phyloP scores from a whole-genome alignment of 2,113 vertebrate species.

The Mus musculus region GRCm39 chr4:100803001-100803500 shows the following conservation, averaged over 20 bases:
- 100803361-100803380: neutral
- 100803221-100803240: neutral
- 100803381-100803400: neutral
- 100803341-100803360: neutral
- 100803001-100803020: neutral
- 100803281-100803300: neutral
- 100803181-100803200: neutral
- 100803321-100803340: neutral
- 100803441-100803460: neutral
- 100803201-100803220: neutral
- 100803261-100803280: neutral
- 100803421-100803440: neutral
- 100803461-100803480: neutral
- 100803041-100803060: neutral
- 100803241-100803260: neutral
- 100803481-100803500: neutral
- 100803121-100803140: neutral
- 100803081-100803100: neutral
- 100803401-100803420: neutral
- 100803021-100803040: neutral
- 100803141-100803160: neutral
- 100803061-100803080: neutral
- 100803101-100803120: neutral
- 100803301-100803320: neutral
- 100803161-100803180: neutral